Conservation (phyloP, 2,888 invertebrate species). For the Zelleria hepariella region DNA sequence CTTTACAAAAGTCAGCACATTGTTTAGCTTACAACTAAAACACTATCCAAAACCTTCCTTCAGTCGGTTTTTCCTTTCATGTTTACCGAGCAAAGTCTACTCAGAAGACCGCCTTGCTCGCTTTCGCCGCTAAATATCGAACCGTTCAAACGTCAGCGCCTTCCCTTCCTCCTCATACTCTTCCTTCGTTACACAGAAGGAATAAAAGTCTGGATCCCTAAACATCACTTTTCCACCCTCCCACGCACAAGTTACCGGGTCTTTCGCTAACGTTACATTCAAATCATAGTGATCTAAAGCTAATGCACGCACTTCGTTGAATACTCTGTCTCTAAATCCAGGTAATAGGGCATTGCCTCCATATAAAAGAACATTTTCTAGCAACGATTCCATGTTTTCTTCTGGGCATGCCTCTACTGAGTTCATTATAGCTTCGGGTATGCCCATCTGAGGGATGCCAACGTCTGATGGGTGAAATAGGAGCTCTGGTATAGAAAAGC, state of each 20-base stretch:
- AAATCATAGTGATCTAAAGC: conserved; percentile 85
- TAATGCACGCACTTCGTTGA: conserved; percentile 80
- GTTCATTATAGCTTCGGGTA: conserved; percentile 89
- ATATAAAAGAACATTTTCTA: conserved; percentile 86
- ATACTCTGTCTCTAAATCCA: conserved; percentile 80
- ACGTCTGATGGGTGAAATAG: conserved; percentile 96
- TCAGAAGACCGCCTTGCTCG: neutral
- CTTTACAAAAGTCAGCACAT: too few relatives aligned
- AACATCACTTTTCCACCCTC: conserved; percentile 86
- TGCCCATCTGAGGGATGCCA: conserved; percentile 92
- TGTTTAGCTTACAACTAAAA: too few relatives aligned
- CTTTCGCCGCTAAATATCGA: conserved; percentile 60
- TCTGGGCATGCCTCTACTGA: conserved; percentile 82
- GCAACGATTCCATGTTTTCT: conserved; percentile 81
- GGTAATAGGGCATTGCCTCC: conserved; percentile 87
- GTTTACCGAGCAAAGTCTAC: neutral
- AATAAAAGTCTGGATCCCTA: conserved; percentile 80
- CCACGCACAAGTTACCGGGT: conserved; percentile 90
- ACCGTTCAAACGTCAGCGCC: conserved; percentile 67
- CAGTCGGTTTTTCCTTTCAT: too few relatives aligned
- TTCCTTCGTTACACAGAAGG: conserved; percentile 81
- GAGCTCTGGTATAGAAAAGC: conserved; percentile 95
- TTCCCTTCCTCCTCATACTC: conserved; percentile 92
- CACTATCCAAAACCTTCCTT: too few relatives aligned
- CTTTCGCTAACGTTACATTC: conserved; percentile 72